These are phyloP conservation scores for Myotis brandtii DNA, from an alignment of 2,113 vertebrate genomes.

Conservation along the genomic window DNA sequence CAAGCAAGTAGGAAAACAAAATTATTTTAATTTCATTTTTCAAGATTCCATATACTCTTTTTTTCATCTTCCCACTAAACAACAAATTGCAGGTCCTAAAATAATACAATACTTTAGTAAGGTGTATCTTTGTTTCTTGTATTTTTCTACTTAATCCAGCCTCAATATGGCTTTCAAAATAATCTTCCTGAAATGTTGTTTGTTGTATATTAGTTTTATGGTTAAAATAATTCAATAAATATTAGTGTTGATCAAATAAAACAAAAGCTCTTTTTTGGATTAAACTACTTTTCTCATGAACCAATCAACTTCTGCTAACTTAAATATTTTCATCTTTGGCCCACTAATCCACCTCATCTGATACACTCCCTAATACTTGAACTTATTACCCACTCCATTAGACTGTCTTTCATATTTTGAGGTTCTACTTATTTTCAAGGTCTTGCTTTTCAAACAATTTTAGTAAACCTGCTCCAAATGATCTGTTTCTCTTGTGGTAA, in stretches of 20 bases:
- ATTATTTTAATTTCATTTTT: not conserved
- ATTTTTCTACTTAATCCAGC: not conserved
- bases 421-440: not conserved
- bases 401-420: not conserved
- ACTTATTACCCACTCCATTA: not conserved
- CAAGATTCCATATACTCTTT: not conserved
- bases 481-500: not conserved
- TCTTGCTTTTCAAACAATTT: not conserved
- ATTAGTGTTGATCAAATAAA: not conserved
- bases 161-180: not conserved
- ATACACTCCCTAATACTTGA: not conserved
- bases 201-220: not conserved
- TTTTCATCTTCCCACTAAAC: not conserved
- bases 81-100: not conserved
- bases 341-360: not conserved
- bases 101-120: not conserved
- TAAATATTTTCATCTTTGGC: not conserved
- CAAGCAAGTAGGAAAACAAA: not conserved
- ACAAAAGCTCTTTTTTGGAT: not conserved
- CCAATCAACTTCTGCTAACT: not conserved
- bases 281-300: not conserved
- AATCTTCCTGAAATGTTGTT: not conserved
- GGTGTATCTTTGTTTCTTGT: not conserved
- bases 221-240: not conserved
- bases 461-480: not conserved